Percentiles rank a stretch among this genome's conserved stretches.
Conservation (phyloP, 53 echinoderm and acorn worm genomes). For the Echinarachnius parma region DNA sequence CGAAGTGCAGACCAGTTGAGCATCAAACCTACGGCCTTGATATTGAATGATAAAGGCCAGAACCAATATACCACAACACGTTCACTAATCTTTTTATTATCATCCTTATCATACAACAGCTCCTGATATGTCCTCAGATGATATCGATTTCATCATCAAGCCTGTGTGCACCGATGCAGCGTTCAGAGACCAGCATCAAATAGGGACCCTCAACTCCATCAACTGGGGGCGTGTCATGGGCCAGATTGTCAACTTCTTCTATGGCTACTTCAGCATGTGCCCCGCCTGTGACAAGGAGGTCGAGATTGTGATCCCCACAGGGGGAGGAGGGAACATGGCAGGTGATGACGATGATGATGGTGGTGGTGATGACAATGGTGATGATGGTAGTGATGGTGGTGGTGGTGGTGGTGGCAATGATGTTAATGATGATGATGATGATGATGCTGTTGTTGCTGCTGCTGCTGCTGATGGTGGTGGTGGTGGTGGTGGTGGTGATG, state of each 20-base stretch:
- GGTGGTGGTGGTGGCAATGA: too few species aligned
- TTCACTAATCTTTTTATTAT: not conserved
- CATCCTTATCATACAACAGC: not conserved
- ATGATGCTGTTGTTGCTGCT: too few species aligned
- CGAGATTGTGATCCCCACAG: slow-evolving; percentile 82
- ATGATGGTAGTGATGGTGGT: too few species aligned
- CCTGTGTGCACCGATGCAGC: slow-evolving; percentile 55
- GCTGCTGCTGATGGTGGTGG: too few species aligned
- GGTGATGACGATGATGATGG: slow-evolving; percentile 47
- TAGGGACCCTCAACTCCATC: slow-evolving; percentile 84
- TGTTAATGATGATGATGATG: too few species aligned
- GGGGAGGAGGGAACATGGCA: slow-evolving; percentile 72
- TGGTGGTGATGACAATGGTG: too few species aligned
- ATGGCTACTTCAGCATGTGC: slow-evolving; percentile 66
- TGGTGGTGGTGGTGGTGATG: too few species aligned
- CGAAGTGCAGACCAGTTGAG: too few species aligned
- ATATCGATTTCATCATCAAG: slow-evolving; percentile 56
- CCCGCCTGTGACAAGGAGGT: slow-evolving; percentile 54
- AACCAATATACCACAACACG: too few species aligned
- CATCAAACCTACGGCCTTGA: too few species aligned
- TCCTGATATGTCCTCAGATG: slow-evolving; percentile 61
- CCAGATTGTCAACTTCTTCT: slow-evolving; percentile 69
- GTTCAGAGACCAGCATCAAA: slow-evolving; percentile 54
- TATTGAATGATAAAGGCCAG: too few species aligned
- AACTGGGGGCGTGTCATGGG: slow-evolving; percentile 73